Base-by-base conservation (phyloP, 2,888 invertebrate genomes). In the Drosophila sordidula region DNA sequence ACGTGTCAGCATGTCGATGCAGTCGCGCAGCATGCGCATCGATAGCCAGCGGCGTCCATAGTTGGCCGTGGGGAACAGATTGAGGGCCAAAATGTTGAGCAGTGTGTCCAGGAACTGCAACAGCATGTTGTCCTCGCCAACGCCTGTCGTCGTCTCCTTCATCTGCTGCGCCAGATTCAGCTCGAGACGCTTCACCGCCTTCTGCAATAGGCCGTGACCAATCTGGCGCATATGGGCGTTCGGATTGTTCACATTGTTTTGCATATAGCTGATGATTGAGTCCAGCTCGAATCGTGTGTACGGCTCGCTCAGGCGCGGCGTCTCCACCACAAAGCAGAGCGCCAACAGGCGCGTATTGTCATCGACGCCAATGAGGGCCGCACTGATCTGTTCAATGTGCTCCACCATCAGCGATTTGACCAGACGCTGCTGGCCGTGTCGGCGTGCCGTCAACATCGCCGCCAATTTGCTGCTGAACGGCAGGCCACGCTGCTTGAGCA, bases 251-350 rank as follows among this genome's bases (percentile, higher is more conserved):
- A 95, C 93, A 92, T 97, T 97, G 89, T 95, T 94, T 16, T 92
- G 91, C 36, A 97, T 88, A 91, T 95, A 97, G 36, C 91, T 91
- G 9, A 94, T 90, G 25, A 97, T 92, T 14, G 95, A 93, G 2
- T 93, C 90, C 36, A 97, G 93, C 87, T 97, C 97, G 42, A 92
- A 92, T 0, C 89, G 61, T 0, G 93, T 90, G 73, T 96, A 94
- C 11, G 92, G 76, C 88, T 96, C 96, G 2, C 97, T 96, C 1
- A 94, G 94, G 90, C 95, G 96, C 52, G 94, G 95, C 0, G 94
- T 95, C 84, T 97, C 96, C 52, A 96, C 95, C 34, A 97, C 90
- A 18, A 97, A 92, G 0, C 94, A 94, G 51, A 97, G 93, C 0
- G 95, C 94, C 73, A 95, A 93, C 6, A 96, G 92, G 26, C 97